Evolutionary conservation across 2,797 vertebrate genomes (phyloP).

Genomic region (Orientallactaga sibirica): DNA sequence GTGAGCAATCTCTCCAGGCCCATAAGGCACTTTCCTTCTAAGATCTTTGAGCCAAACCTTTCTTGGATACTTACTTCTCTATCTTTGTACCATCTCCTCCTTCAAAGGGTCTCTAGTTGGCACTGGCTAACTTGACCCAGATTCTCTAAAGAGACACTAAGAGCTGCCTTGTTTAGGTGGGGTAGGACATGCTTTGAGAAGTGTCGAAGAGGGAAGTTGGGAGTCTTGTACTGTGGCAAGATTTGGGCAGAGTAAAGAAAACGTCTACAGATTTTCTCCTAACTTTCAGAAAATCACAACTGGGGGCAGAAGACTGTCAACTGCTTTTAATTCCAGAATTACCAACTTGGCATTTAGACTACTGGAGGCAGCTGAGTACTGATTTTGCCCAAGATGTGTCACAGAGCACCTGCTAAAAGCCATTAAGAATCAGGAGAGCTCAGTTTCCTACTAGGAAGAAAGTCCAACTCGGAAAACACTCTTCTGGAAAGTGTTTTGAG

Average conservation of each 20-base stretch:
- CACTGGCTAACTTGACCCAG: constrained; percentile 71
- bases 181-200: neutral
- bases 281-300: constrained; percentile 44
- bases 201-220: neutral
- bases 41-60: constrained; percentile 64
- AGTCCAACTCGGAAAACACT: constrained; percentile 62
- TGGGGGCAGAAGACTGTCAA: neutral
- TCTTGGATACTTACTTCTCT: constrained; percentile 60
- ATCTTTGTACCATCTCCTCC: constrained; percentile 3
- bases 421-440: constrained; percentile 33
- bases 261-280: constrained; percentile 29
- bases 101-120: constrained; percentile 26
- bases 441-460: neutral
- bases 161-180: constrained; percentile 10
- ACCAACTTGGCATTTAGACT: constrained; percentile 46
- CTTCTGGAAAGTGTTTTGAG: constrained; percentile 65
- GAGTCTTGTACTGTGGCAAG: constrained; percentile 8
- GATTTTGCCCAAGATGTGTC: constrained; percentile 63
- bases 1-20: no score
- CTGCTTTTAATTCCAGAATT: constrained; percentile 38
- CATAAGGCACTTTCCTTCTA: constrained; percentile 51
- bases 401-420: constrained; percentile 56
- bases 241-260: constrained; percentile 40
- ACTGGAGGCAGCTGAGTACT: constrained; percentile 53
- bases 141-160: constrained; percentile 60